Evolutionary conservation across 92 coral and sea anemone genomes (phyloP), one percentile per base, ranked within the genome.

Genomic region (Epizoanthus ramosus): DNA sequence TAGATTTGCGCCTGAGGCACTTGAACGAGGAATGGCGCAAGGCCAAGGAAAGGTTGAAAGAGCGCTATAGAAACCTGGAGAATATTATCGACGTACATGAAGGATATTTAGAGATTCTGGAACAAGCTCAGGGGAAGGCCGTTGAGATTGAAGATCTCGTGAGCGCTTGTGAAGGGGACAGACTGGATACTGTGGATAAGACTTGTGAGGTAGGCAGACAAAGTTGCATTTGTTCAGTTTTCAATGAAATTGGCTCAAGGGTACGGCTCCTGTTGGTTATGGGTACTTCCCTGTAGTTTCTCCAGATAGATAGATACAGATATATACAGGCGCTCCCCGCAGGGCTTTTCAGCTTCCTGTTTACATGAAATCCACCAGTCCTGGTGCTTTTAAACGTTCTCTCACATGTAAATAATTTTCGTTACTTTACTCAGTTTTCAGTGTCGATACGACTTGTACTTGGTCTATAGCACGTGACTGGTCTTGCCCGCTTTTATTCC

Each of bases 21-120:
- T 63, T 94, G 58, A 88, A 67, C 56, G 94, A 85, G 63, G 82
- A 87, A 85, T 91, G 94, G 94, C 85, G 37, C 33, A 80, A 74
- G 68, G 86, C 90, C 31, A 81, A 79, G 67, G 75, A 80, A 57
- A 81, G 65, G 68, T 80, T 93, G 57, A 61, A 60, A 52, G 83
- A 77, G 16, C 87, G 87, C 61, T 89, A 87, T 50, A 77, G 83
- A 18, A 74, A 76, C 1, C 69, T 89, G 66, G 92, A 84, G 73
- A 57, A 70, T 80, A 88, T 83, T 56, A 73, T 87, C 33, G 33
- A 74, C 56, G 60, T 71, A 70, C 85, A 85, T 64, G 82, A 84
- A 81, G 90, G 89, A 70, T 90, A 87, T 77, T 84, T 60, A 8
- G 85, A 88, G 17, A 35, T 75, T 57, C 39, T 93, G 58, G 89